phyloP scores from a whole-genome alignment of 2,888 invertebrate species.

The Herminia tarsipennalis region DNA sequence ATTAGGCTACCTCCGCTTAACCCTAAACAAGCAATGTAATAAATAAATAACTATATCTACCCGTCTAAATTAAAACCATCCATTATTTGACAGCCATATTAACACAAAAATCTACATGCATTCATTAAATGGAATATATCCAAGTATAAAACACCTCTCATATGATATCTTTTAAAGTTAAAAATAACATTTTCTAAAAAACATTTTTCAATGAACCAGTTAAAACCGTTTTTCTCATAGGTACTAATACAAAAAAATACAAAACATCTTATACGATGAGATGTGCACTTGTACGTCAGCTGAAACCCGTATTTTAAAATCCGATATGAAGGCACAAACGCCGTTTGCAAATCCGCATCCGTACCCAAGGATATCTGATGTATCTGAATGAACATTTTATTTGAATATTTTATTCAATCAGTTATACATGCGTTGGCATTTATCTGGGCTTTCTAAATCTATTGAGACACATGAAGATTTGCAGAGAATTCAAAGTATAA shows the following conservation, averaged over 20 bases:
- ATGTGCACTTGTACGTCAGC: not conserved
- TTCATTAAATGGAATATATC: too few species aligned
- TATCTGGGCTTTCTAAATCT: slow-evolving; percentile 12
- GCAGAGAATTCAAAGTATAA: not conserved
- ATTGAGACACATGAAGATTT: not conserved
- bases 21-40: too few species aligned
- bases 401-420: slow-evolving; percentile 42
- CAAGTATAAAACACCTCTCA: too few species aligned
- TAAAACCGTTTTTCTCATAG: too few species aligned
- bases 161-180: too few species aligned
- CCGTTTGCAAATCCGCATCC: slow-evolving; percentile 26
- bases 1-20: too few species aligned
- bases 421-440: slow-evolving; percentile 17
- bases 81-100: too few species aligned
- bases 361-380: slow-evolving; percentile 19
- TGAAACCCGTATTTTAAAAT: slow-evolving; percentile 6
- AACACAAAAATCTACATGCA: too few species aligned
- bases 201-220: too few species aligned
- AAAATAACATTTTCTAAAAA: too few species aligned
- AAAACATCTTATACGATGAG: not conserved
- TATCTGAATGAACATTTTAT: slow-evolving; percentile 33
- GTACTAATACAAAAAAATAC: not conserved
- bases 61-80: too few species aligned
- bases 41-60: too few species aligned
- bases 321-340: slow-evolving; percentile 19